Evolutionary conservation across 1,140 invertebrate species (phyloP), one percentile per base, ranked within the genome.

Genomic region (Araneus ventricosus): DNA sequence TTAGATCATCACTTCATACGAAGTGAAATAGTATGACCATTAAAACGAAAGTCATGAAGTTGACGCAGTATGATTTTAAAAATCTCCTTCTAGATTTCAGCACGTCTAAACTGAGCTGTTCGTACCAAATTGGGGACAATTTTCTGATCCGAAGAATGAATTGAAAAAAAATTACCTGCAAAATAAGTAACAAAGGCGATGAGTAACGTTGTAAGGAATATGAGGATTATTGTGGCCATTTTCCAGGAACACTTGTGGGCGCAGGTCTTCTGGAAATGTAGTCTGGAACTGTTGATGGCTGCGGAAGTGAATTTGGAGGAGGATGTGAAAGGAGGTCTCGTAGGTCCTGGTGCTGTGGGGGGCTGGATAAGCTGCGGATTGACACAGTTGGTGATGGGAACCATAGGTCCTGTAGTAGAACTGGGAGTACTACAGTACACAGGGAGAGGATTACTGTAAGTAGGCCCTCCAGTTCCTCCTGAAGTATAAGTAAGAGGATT

Each of bases 241-340:
- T 98, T 98, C 98, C 98, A 99, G 86, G 97, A 97, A 95, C 98
- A 99, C 95, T 97, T 97, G 61, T 94, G 94, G 8, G 93, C 97
- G 94, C 98, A 96, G 94, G 97, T 97, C 96, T 99, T 98, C 95
- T 98, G 97, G 95, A 98, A 98, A 95, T 98, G 98, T 95, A 98
- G 97, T 59, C 97, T 96, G 95, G 97, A 97, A 57, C 63, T 93
- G 30, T 89, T 67, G 34, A 94, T 85, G 39, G 93, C 88, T 7
- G 94, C 85, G 6, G 94, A 94, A 10, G 94, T 90, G 85, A 94
- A 94, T 34, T 93, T 92, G 10, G 93, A 93, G 61, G 94, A 39
- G 30, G 93, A 79, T 30, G 94, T 61, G 52, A 94, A 92, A 5
- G 94, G 88, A 6, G 88, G 75, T 27, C 94, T 57, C 3, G 88